Base-by-base conservation (phyloP, 2,888 invertebrate genomes). In the Acleris literana region DNA sequence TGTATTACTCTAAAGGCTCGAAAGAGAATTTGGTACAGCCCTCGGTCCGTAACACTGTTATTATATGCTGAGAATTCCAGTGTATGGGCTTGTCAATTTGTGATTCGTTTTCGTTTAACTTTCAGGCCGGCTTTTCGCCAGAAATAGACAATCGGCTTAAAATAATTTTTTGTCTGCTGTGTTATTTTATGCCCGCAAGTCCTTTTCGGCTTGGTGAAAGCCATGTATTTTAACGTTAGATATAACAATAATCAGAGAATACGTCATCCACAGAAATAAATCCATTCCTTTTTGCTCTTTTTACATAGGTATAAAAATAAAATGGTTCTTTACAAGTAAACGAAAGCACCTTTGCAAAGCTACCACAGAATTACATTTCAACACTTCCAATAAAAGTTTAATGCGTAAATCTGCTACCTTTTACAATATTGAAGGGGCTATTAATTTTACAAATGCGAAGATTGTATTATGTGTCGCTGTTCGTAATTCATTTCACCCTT, bases 11-110 rank as follows among this genome's bases (percentile, higher is more conserved):
- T n/a, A n/a, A 77, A 66, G 63, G 68, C 69, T 72, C 74, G 68
- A 72, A 70, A 68, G 72, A 73, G 75, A 81, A 81, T 80, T 80
- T 78, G 73, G 80, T 74, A 72, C 70, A 75, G 77, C 72, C 73
- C 77, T 77, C 71, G 68, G 33, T 33, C 74, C 77, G 75, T 76
- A 73, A 71, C 55, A 69, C 71, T 74, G 77, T 75, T 71, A 72
- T 75, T 71, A 72, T 70, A 68, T 69, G 74, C 70, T 53, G 56
- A 72, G 69, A 74, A 76, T 75, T 79, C 67, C 66, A 69, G 71
- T 70, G 70, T 64, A 72, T 68, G 64, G 76, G 78, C 74, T 76
- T 71, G 69, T 69, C 70, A 73, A 79, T 78, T 79, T 74, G 65
- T 70, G 74, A 78, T 78, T 79, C 73, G 64, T 70, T 74, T 73